Evolutionary conservation across 2,113 vertebrate genomes (phyloP), one percentile per base, ranked within the genome.

Genomic region (Globicephala melas): DNA sequence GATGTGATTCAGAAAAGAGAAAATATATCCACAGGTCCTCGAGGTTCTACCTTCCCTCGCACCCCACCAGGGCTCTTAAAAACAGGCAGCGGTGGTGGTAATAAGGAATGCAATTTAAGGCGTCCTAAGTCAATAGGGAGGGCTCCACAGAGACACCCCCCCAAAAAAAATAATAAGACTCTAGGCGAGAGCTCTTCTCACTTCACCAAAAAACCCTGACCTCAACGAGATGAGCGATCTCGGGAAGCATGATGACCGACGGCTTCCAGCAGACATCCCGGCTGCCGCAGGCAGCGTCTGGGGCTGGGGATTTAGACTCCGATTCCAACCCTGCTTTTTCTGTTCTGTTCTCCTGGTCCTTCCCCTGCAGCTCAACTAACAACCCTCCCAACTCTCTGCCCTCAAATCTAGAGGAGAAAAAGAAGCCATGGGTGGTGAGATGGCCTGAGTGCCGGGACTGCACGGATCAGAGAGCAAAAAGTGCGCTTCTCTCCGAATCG

Each of bases 1-100:
- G 38, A 65, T 10, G 71, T 90, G 76, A 88, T 70, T 92, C n/a
- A 3, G 6, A 65, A 65, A 81, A 36, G 26, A 53, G 15, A 74
- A 94, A 92, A 84, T 28, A 63, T 1, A 62, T 33, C 11, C 50
- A 76, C 70, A 63, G 74, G 50, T 90, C 62, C 31, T 65, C 87
- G 44, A n/a, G 90, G 13, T 89, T 63, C 83, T 70, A 89, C 47
- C 36, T 41, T 63, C 70, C 55, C 14, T 62, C 63, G 9, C 68
- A 62, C n/a, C 68, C 62, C 50, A 41, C 38, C 50, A 62, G 65
- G 36, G 31, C 44, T 93, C 92, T 80, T 82, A 77, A 68, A 96
- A 60, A 36, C 44, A 11, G 76, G 31, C 77, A 60, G 85, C 15
- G 50, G 73, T 67, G 31, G 11, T 20, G 70, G 33, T 14, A n/a